A percentile compares a stretch with the other conserved stretches of the same genome.
Conservation (phyloP, 2,113 vertebrate species). For the Pelobates fuscus region DNA sequence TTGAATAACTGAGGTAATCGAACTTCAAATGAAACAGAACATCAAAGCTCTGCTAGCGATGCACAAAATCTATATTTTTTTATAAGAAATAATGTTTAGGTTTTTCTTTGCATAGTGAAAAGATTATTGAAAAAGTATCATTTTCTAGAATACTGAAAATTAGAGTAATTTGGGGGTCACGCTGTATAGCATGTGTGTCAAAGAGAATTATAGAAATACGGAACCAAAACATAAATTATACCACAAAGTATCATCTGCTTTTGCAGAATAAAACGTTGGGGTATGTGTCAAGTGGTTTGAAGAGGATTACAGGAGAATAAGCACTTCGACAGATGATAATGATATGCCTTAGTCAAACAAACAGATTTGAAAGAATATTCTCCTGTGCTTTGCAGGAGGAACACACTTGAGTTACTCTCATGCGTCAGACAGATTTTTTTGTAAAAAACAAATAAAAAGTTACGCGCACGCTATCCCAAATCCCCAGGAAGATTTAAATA, state of each 20-base stretch:
- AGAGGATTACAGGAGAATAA: constrained; percentile 47
- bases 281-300: constrained; percentile 47
- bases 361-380: constrained; percentile 42
- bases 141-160: constrained; percentile 6
- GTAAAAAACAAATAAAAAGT: too few species aligned
- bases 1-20: too few species aligned
- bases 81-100: background rate
- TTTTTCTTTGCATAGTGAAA: background rate
- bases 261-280: constrained; percentile 33
- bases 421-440: constrained; percentile 9
- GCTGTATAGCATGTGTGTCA: background rate
- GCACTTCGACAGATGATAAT: constrained; percentile 45
- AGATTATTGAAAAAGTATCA: constrained; percentile 4
- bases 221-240: constrained; percentile 36
- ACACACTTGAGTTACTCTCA: constrained; percentile 27
- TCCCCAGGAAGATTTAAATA: too few species aligned
- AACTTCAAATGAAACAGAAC: too few species aligned
- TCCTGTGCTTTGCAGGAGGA: constrained; percentile 9
- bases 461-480: too few species aligned
- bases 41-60: too few species aligned
- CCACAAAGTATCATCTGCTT: constrained; percentile 29
- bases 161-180: constrained; percentile 9
- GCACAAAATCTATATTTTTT: too few species aligned
- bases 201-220: constrained; percentile 16
- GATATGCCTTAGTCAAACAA: constrained; percentile 40